A percentile compares a stretch with the other conserved stretches of the same genome.
phyloP scores from a whole-genome alignment of 2,888 invertebrate species.

The Dynastes hyllus region DNA sequence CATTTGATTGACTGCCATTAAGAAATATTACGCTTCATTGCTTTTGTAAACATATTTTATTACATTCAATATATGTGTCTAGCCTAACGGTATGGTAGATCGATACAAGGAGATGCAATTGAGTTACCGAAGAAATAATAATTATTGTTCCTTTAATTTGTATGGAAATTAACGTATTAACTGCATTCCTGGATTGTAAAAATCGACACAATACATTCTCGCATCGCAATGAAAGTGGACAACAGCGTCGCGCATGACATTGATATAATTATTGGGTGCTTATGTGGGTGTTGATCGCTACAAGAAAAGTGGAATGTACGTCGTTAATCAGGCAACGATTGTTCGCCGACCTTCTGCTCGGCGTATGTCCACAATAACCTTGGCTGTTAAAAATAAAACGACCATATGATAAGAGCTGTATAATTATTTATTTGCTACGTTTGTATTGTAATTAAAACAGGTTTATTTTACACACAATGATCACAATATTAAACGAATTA shows the following conservation, averaged over 20 bases:
- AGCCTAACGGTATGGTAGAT: neutral
- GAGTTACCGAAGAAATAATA: too few relatives aligned
- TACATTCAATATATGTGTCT: too few relatives aligned
- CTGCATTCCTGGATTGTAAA: too few relatives aligned
- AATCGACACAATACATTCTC: too few relatives aligned
- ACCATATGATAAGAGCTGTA: neutral
- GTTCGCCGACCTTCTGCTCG: neutral
- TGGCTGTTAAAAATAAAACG: neutral
- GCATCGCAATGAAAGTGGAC: neutral
- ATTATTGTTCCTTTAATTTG: too few relatives aligned
- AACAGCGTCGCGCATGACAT: neutral
- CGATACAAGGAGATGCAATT: too few relatives aligned
- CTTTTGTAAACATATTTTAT: too few relatives aligned
- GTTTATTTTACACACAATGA: too few relatives aligned
- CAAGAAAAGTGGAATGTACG: neutral
- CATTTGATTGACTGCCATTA: too few relatives aligned
- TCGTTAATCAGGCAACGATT: conserved; percentile 7
- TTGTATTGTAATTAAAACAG: neutral
- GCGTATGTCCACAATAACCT: neutral
- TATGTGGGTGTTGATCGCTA: conserved; percentile 2
- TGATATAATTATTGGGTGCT: conserved; percentile 4
- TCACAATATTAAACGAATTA: too few relatives aligned
- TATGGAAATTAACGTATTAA: too few relatives aligned
- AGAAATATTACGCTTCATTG: too few relatives aligned
- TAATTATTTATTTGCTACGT: conserved; percentile 2